phyloP scores from a whole-genome alignment of 2,113 vertebrate genomes.

The Gila orcuttii region DNA sequence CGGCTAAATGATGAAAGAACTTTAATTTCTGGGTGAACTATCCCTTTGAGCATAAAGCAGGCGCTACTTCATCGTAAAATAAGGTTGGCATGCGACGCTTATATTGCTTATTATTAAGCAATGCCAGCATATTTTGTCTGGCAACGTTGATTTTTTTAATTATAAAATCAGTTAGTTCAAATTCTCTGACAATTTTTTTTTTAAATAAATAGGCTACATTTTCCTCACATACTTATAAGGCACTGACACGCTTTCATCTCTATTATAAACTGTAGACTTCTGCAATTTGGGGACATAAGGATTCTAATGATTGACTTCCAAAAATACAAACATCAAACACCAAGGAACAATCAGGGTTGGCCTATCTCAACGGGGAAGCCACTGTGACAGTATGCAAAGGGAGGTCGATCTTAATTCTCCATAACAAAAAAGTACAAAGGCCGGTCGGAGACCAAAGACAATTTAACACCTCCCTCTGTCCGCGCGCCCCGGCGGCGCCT shows the following conservation, averaged over 20 bases:
- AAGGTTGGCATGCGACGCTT: neutral
- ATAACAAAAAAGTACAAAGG: conserved; percentile 77
- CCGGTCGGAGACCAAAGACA: conserved; percentile 64
- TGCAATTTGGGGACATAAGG: conserved; percentile 52
- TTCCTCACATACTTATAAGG: neutral
- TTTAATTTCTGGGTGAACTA: neutral
- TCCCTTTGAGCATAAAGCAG: neutral
- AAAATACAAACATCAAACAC: conserved; percentile 72
- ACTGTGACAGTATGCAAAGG: conserved; percentile 59
- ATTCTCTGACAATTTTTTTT: neutral
- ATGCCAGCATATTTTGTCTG: neutral
- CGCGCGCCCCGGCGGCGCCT: conserved; percentile 63
- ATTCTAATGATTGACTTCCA: conserved; percentile 76
- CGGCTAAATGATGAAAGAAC: too few relatives aligned
- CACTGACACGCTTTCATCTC: neutral
- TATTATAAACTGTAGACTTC: conserved; percentile 13
- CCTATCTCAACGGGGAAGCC: conserved; percentile 65
- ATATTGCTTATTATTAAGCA: neutral
- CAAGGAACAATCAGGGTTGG: conserved; percentile 66
- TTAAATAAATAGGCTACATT: neutral
- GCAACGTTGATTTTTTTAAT: neutral
- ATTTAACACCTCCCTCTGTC: conserved; percentile 69
- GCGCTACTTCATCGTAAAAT: neutral
- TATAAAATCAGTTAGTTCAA: neutral
- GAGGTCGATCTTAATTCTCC: conserved; percentile 68